Conservation (phyloP, 64 coral and sea anemone genomes). For the Acropora tenuis region DNA sequence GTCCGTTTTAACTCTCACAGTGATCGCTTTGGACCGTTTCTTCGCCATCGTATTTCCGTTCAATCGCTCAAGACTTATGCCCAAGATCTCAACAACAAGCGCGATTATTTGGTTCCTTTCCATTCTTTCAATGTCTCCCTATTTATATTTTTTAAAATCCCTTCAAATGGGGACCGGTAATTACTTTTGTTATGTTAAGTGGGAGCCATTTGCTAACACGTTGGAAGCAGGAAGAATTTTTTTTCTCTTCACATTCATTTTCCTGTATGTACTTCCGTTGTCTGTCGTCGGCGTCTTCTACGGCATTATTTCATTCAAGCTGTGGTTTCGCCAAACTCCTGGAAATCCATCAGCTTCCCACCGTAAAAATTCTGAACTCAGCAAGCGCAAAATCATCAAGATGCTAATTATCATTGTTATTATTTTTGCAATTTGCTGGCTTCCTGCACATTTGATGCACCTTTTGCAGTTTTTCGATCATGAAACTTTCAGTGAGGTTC, state of each 20-base stretch:
- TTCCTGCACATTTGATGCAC: conserved; percentile 75
- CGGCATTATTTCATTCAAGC: conserved; percentile 59
- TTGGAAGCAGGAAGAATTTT: neutral
- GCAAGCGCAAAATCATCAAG: conserved; percentile 62
- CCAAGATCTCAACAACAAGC: conserved; percentile 36
- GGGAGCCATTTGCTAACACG: conserved; percentile 32
- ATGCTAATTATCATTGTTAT: conserved; percentile 83
- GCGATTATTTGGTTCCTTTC: conserved; percentile 41
- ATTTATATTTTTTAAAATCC: conserved; percentile 56
- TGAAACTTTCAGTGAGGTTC: conserved; percentile 1
- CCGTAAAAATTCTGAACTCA: conserved; percentile 33
- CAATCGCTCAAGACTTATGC: conserved; percentile 57
- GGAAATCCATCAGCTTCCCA: conserved; percentile 69
- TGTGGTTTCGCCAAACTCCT: conserved; percentile 73
- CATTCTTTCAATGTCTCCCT: conserved; percentile 11
- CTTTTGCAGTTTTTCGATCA: conserved; percentile 27
- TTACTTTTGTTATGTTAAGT: conserved; percentile 39
- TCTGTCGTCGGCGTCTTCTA: conserved; percentile 63
- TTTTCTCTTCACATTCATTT: conserved; percentile 39
- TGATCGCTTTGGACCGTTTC: conserved; percentile 73
- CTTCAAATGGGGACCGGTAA: neutral
- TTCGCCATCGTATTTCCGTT: conserved; percentile 76
- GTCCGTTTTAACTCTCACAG: conserved; percentile 61
- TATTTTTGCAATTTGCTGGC: conserved; percentile 76
- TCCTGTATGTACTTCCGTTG: conserved; percentile 64